A percentile compares a stretch with the other conserved stretches of the same genome.
phyloP scores from a whole-genome alignment of 2,888 invertebrate species.

The Dryocosmus kuriphilus region DNA sequence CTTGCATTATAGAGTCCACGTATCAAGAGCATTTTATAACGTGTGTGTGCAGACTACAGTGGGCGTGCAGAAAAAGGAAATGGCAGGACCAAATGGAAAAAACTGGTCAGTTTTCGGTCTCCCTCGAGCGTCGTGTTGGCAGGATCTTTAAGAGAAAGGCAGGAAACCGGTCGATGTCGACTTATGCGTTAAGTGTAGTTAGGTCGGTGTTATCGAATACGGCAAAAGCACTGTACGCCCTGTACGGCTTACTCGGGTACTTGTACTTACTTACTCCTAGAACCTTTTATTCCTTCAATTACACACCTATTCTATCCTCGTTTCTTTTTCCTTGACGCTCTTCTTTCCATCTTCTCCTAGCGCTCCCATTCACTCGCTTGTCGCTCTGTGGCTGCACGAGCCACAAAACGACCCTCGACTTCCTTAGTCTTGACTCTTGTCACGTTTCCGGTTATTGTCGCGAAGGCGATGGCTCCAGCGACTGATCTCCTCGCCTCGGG shows the following conservation, averaged over 20 bases:
- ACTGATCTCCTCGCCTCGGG: conserved; percentile 35
- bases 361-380: conserved; percentile 13
- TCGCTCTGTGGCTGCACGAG: conserved; percentile 15
- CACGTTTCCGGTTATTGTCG: conserved; percentile 35
- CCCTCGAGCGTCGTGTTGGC: conserved; percentile 11
- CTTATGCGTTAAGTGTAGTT: conserved; percentile 18
- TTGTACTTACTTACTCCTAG: conserved; percentile 14
- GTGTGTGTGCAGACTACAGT: neutral
- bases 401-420: conserved; percentile 17
- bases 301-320: conserved; percentile 22
- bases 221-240: neutral
- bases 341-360: conserved; percentile 24
- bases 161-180: conserved; percentile 31
- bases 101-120: conserved; percentile 27
- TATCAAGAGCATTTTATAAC: neutral
- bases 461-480: conserved; percentile 20
- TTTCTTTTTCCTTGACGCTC: neutral
- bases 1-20: neutral
- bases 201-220: conserved; percentile 11
- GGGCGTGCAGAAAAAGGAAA: conserved; percentile 23
- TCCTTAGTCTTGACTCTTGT: conserved; percentile 34
- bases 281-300: conserved; percentile 30
- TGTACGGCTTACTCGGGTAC: conserved; percentile 13
- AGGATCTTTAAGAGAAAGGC: conserved; percentile 25
- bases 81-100: conserved; percentile 18